A percentile compares a stretch with the other conserved stretches of the same genome.
Conservation (phyloP, 2,113 vertebrate species). For the Thymallus thymallus region DNA sequence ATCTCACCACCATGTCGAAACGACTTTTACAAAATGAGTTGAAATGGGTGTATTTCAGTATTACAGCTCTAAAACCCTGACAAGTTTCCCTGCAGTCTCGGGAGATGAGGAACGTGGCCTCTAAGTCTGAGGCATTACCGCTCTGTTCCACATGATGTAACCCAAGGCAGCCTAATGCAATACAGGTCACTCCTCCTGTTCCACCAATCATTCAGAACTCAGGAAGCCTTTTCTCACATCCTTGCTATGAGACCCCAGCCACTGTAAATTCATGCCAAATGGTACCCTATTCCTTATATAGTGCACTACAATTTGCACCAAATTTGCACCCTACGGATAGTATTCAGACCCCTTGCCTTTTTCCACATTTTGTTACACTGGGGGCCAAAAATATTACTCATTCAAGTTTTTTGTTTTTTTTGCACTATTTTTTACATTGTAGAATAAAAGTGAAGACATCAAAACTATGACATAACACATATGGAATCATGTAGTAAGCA, state of each 20-base stretch:
- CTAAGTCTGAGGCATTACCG: not conserved
- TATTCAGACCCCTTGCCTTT: too few species aligned
- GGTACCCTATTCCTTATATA: too few species aligned
- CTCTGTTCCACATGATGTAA: slow-evolving; percentile 25
- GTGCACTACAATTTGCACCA: too few species aligned
- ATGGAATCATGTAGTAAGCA: too few species aligned
- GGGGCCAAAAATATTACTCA: too few species aligned
- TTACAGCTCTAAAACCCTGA: not conserved
- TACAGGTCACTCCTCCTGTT: not conserved
- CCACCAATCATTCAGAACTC: slow-evolving; percentile 9
- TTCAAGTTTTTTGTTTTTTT: too few species aligned
- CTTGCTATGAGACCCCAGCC: slow-evolving; percentile 37
- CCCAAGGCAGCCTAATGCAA: slow-evolving; percentile 18
- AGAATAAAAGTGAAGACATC: too few species aligned
- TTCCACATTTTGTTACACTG: too few species aligned
- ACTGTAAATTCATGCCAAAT: not conserved
- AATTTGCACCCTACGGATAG: too few species aligned
- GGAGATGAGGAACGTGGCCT: not conserved
- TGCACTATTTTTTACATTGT: too few species aligned
- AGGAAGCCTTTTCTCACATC: slow-evolving; percentile 19
- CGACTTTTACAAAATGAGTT: slow-evolving; percentile 3
- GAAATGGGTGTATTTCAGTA: not conserved
- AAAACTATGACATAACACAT: too few species aligned
- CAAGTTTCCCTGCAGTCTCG: not conserved
- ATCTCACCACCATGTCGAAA: not conserved